Percentiles rank a stretch among this genome's conserved stretches.
These are phyloP conservation scores for Cerastoderma edule DNA, from an alignment of 2,888 invertebrate genomes.

Conservation along the genomic window DNA sequence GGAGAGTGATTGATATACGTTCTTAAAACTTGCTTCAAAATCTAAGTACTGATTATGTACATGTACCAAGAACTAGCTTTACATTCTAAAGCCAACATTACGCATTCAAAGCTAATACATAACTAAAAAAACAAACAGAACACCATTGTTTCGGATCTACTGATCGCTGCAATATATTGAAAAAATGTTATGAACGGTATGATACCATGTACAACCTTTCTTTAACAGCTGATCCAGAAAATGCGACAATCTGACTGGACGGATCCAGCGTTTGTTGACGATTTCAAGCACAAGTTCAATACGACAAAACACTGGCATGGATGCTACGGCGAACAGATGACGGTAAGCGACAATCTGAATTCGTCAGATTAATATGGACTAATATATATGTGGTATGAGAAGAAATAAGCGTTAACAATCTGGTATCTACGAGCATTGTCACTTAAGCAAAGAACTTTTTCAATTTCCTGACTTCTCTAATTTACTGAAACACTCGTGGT, in stretches of 20 bases:
- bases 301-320: conserved; percentile 11
- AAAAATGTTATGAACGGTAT: background rate
- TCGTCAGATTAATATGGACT: too few species aligned
- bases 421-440: too few species aligned
- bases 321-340: conserved; percentile 20
- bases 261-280: conserved; percentile 33
- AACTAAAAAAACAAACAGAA: background rate
- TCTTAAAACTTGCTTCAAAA: too few species aligned
- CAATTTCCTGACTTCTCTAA: too few species aligned
- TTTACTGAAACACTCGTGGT: too few species aligned
- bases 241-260: conserved; percentile 30
- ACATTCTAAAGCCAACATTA: background rate
- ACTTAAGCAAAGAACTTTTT: too few species aligned
- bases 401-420: too few species aligned
- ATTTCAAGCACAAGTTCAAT: conserved; percentile 23
- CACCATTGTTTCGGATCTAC: background rate
- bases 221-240: conserved; percentile 25
- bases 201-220: too few species aligned
- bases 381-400: too few species aligned
- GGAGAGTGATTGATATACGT: too few species aligned
- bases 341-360: too few species aligned
- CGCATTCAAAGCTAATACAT: background rate
- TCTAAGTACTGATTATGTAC: too few species aligned
- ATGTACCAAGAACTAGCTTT: background rate
- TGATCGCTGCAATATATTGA: background rate